Conservation (phyloP, 1,140 invertebrate species). For the Eciton burchellii region DNA sequence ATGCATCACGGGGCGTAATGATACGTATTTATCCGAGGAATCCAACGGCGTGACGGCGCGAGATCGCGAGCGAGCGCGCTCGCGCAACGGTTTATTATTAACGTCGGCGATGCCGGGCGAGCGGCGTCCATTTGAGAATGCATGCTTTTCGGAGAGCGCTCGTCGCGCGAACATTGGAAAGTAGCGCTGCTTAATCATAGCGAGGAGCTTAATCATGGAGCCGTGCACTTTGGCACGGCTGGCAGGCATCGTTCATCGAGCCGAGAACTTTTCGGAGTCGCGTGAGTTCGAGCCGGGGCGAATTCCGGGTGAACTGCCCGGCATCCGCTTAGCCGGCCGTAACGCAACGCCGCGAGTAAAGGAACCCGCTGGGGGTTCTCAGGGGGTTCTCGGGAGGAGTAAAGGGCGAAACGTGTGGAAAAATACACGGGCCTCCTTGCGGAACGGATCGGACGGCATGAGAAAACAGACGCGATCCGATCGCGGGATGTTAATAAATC, state of each 20-base stretch:
- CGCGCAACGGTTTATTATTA: not conserved
- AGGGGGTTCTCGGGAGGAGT: not conserved
- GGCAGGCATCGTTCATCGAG: slow-evolving; percentile 34
- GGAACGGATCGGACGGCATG: too few species aligned
- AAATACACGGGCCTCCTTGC: not conserved
- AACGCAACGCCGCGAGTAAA: slow-evolving; percentile 19
- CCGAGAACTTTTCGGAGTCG: slow-evolving; percentile 39
- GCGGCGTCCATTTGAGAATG: not conserved
- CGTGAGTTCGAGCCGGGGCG: slow-evolving; percentile 45
- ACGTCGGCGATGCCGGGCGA: not conserved
- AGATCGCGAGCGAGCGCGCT: too few species aligned
- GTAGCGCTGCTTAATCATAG: slow-evolving; percentile 41
- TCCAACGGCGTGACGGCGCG: too few species aligned
- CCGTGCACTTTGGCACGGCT: slow-evolving; percentile 32
- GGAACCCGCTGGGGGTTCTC: slow-evolving; percentile 1
- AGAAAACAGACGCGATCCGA: slow-evolving; percentile 31
- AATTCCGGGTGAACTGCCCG: slow-evolving; percentile 57
- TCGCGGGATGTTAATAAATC: slow-evolving; percentile 31
- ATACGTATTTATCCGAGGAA: not conserved
- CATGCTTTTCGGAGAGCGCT: not conserved
- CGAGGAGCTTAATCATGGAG: slow-evolving; percentile 14
- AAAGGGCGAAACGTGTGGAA: slow-evolving; percentile 4
- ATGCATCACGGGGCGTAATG: too few species aligned
- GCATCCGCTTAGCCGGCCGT: slow-evolving; percentile 53
- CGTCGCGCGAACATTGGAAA: slow-evolving; percentile 12